Evolutionary conservation across 1,140 invertebrate species (phyloP), one percentile per base, ranked within the genome.

Genomic region (Andrena cerasifolii): DNA sequence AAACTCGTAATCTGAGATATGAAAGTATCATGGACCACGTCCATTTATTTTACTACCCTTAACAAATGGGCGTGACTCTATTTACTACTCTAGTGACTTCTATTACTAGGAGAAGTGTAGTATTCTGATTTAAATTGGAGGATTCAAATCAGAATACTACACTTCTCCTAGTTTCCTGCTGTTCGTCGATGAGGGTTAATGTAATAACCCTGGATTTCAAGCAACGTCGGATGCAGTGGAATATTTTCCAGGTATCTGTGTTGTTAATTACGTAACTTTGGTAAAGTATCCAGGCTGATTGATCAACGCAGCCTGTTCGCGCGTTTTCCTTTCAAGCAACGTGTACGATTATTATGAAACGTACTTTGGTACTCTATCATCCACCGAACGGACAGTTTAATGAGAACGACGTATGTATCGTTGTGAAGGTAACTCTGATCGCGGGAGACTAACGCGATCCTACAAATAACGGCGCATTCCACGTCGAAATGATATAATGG

Each of bases 321-420:
- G 3, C 2, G 3, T 8, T 0, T 12, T 43, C 10, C 1, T 24
- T 45, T 45, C 72, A 59, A 76, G 73, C 73, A 76, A 76, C 53
- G 73, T 68, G 73, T 76, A 68, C 70, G 16, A 21, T 36, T 26
- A 14, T 24, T 21, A 6, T 21, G n/a, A 36, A 21, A 24, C 5
- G 16, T 45, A 2, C 3, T 5, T 49, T 49, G 10, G 49, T 51
- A 51, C n/a, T n/a, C 26, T 58, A 49, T 40, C 1, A 0, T 3
- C 12, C 26, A 18, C 14, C 12, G 18, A 31, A 2, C 54, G 28
- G 4, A 16, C 16, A 14, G 18, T 36, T 10, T 26, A 51, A 24
- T 18, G 12, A 21, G 45, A 40, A 0, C 14, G n/a, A 24, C 12
- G 31, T 0, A 40, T 61, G 31, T 0, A 40, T 61, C 8, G 18